These are phyloP conservation scores for Catocala sponsa DNA, from an alignment of 2,888 invertebrate species.

Conservation along the genomic window DNA sequence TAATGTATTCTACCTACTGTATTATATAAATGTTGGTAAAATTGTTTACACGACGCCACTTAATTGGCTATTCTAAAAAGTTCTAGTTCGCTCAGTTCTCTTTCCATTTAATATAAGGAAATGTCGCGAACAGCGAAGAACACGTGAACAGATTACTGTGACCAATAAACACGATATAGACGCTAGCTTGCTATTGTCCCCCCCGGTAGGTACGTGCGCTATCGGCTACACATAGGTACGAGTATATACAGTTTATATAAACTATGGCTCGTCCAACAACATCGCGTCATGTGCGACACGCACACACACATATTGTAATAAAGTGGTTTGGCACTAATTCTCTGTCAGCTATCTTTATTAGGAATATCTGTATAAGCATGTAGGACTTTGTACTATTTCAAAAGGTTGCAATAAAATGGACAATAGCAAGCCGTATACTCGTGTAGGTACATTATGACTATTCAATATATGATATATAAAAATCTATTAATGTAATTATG, in stretches of 20 bases:
- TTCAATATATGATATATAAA: conserved; percentile 65
- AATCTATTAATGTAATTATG: conserved; percentile 57
- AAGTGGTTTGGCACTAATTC: conserved; percentile 80
- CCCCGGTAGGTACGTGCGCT: conserved; percentile 13
- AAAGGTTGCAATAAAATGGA: conserved; percentile 60
- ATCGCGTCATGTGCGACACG: conserved; percentile 9
- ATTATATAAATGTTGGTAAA: conserved; percentile 35
- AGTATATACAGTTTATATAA: conserved; percentile 24
- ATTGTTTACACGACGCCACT: conserved; percentile 32
- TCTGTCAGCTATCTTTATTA: conserved; percentile 54
- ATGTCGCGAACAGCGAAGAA: conserved; percentile 23
- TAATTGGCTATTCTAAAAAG: conserved; percentile 26
- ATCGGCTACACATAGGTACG: conserved; percentile 20
- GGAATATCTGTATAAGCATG: conserved; percentile 50
- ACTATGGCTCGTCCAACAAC: conserved; percentile 52
- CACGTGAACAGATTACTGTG: conserved; percentile 59
- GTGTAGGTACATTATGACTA: conserved; percentile 53
- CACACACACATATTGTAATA: conserved; percentile 48
- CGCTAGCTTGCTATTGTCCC: conserved; percentile 73
- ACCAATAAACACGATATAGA: conserved; percentile 52
- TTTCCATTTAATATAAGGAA: conserved; percentile 29
- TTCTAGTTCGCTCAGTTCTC: conserved; percentile 25
- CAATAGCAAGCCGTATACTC: conserved; percentile 73
- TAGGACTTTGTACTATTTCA: conserved; percentile 72
- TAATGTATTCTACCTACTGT: conserved; percentile 42